phyloP scores from a whole-genome alignment of 2,113 vertebrate species.

The Hylia prasina region DNA sequence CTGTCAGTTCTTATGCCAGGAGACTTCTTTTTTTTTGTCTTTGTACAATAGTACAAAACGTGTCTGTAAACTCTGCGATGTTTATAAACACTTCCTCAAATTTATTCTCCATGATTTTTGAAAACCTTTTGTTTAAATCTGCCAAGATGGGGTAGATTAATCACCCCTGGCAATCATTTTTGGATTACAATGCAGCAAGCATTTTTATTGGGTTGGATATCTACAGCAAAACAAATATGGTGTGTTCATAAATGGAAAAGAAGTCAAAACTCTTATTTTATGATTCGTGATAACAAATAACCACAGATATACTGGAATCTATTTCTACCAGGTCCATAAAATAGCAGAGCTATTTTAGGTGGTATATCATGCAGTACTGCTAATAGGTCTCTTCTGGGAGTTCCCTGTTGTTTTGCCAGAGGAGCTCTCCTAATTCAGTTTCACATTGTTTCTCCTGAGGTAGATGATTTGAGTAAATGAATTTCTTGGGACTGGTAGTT shows the following conservation, averaged over 20 bases:
- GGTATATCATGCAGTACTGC: background rate
- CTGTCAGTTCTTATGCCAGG: slow-evolving; percentile 34
- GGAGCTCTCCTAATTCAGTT: background rate
- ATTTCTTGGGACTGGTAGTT: background rate
- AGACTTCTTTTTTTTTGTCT: background rate
- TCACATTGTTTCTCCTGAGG: background rate
- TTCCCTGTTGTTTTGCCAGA: background rate
- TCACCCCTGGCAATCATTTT: background rate
- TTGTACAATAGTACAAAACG: background rate
- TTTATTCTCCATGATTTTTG: background rate
- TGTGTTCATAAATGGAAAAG: background rate
- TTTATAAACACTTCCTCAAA: slow-evolving; percentile 39
- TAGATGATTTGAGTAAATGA: background rate
- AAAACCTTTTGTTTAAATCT: slow-evolving; percentile 20
- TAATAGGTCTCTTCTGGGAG: background rate
- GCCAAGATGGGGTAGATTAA: background rate
- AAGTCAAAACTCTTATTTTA: background rate
- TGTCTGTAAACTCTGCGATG: background rate
- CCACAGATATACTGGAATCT: background rate
- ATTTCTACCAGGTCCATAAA: background rate
- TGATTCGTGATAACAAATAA: background rate
- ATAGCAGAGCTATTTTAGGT: background rate
- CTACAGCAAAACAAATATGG: slow-evolving; percentile 6
- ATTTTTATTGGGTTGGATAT: background rate
- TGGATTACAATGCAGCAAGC: background rate